These are phyloP conservation scores for Achroia grisella DNA, from an alignment of 1,140 invertebrate genomes.

Conservation along the genomic window DNA sequence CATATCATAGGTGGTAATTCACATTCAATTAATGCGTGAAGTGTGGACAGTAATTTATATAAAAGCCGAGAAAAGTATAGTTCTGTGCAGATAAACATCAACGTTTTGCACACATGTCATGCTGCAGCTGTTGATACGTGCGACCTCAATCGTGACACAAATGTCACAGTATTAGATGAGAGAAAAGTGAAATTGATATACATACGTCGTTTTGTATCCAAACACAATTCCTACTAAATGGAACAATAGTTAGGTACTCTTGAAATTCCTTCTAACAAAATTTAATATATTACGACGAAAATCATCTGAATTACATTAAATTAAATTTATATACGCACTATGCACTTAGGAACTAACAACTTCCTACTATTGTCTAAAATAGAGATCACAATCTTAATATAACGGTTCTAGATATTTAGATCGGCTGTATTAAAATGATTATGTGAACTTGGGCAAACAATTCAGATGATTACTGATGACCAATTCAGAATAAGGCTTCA, in stretches of 20 bases:
- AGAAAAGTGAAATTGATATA: slow-evolving; percentile 70
- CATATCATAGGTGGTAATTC: too few relatives aligned
- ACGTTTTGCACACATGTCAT: slow-evolving; percentile 24
- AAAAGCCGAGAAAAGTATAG: not conserved
- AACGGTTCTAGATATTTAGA: slow-evolving; percentile 21
- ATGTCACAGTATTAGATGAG: slow-evolving; percentile 55
- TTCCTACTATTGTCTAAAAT: slow-evolving; percentile 29
- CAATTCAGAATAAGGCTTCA: slow-evolving; percentile 1
- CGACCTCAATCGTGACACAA: slow-evolving; percentile 62
- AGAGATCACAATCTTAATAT: slow-evolving; percentile 14
- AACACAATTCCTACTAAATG: too few relatives aligned
- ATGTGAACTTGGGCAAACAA: slow-evolving; percentile 20
- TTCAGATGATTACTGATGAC: slow-evolving; percentile 6
- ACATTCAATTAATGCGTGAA: too few relatives aligned
- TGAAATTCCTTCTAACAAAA: too few relatives aligned
- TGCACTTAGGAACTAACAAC: slow-evolving; percentile 13
- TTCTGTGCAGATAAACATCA: not conserved
- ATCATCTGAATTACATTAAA: too few relatives aligned
- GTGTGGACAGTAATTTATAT: too few relatives aligned
- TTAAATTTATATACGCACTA: too few relatives aligned
- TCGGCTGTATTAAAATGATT: slow-evolving; percentile 25
- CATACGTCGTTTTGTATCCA: slow-evolving; percentile 1
- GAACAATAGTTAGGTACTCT: too few relatives aligned
- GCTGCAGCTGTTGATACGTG: slow-evolving; percentile 48
- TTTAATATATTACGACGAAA: too few relatives aligned